Conservation (phyloP, 2,113 vertebrate species). For the Siphamia tubifer region DNA sequence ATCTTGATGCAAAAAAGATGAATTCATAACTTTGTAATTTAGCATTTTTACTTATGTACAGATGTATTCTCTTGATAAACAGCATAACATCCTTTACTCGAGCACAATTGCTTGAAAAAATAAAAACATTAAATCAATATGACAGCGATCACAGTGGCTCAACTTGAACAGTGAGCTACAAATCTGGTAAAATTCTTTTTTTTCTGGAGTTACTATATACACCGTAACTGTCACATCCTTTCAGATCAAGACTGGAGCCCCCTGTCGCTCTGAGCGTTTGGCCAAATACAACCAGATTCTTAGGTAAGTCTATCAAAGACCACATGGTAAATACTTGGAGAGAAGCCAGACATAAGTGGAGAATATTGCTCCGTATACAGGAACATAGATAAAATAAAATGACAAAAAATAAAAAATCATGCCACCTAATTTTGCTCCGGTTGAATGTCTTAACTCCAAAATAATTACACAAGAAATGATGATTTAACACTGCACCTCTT, state of each 20-base stretch:
- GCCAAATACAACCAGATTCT: slow-evolving; percentile 83
- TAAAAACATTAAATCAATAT: neutral
- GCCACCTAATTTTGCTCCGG: no score
- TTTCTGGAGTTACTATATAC: neutral
- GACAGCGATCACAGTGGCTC: neutral
- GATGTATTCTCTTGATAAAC: no score
- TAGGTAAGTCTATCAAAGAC: slow-evolving; percentile 66
- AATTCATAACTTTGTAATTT: no score
- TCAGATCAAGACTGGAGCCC: slow-evolving; percentile 80
- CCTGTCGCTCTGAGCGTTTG: slow-evolving; percentile 81
- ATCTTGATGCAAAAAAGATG: no score
- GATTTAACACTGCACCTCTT: neutral
- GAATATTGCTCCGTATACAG: no score
- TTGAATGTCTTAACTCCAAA: neutral
- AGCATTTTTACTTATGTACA: no score
- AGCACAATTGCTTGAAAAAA: no score
- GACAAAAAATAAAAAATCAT: no score
- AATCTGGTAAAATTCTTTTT: neutral
- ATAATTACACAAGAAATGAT: neutral
- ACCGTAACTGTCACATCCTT: neutral
- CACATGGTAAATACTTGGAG: no score
- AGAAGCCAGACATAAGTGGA: no score
- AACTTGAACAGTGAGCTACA: neutral
- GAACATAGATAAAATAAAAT: no score
- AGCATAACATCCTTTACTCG: no score